phyloP scores from a whole-genome alignment of 2,797 vertebrate species.

The Acridotheres tristis region DNA sequence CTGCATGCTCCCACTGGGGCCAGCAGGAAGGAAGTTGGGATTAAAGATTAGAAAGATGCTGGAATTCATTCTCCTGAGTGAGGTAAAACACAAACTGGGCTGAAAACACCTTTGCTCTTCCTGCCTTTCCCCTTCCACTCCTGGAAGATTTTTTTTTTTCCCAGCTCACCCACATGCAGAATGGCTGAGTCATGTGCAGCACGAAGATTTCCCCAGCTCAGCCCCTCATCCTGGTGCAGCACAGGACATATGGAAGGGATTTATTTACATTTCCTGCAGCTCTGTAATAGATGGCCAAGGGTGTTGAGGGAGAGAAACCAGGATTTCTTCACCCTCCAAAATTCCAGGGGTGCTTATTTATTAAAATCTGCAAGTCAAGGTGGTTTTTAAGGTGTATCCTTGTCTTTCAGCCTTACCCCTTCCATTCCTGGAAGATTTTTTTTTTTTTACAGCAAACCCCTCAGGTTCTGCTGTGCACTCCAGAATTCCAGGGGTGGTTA shows the following conservation, averaged over 20 bases:
- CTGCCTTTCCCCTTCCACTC: background rate
- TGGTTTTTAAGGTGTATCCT: background rate
- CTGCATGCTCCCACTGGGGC: background rate
- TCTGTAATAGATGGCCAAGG: background rate
- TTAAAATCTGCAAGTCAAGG: background rate
- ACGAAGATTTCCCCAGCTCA: background rate
- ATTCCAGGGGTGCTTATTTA: background rate
- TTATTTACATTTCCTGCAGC: background rate
- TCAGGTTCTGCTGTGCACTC: background rate
- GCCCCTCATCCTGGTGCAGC: background rate
- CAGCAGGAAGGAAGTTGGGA: background rate
- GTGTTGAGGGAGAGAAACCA: background rate
- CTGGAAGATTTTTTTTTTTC: background rate
- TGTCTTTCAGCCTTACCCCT: background rate
- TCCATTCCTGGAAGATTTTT: background rate
- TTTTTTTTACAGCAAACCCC: background rate
- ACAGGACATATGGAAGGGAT: accelerated
- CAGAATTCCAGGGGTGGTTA: background rate
- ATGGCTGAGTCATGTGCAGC: background rate
- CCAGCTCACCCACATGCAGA: background rate
- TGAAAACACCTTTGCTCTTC: background rate
- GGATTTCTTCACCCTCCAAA: background rate
- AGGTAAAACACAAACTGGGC: background rate
- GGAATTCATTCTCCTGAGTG: background rate
- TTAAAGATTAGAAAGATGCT: background rate